Conservation (phyloP, 2,888 invertebrate genomes). For the Eristalis intricaria region DNA sequence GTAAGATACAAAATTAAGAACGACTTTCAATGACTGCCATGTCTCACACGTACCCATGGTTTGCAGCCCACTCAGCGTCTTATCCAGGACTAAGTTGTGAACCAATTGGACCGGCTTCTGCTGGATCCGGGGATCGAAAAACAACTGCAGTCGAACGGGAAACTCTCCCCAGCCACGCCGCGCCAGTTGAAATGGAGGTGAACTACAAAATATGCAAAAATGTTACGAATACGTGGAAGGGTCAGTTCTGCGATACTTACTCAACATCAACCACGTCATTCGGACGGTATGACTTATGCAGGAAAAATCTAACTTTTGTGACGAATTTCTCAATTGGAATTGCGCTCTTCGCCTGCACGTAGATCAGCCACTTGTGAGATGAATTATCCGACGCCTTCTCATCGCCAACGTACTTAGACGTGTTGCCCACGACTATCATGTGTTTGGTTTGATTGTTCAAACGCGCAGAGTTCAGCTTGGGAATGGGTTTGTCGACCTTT, state of each 20-base stretch:
- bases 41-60: conserved; percentile 84
- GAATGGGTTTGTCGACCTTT: conserved; percentile 78
- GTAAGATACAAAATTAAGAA: conserved; percentile 60
- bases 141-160: conserved; percentile 90
- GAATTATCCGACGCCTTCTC: conserved; percentile 85
- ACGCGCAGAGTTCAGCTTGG: conserved; percentile 82
- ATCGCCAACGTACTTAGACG: conserved; percentile 90
- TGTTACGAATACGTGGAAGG: not conserved
- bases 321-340: conserved; percentile 85
- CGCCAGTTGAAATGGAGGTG: conserved; percentile 91
- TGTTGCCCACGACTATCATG: conserved; percentile 85
- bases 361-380: conserved; percentile 95
- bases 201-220: conserved; percentile 80
- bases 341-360: conserved; percentile 88
- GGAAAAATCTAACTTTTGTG: conserved; percentile 86
- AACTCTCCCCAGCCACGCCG: conserved; percentile 97
- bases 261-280: conserved; percentile 91
- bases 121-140: conserved; percentile 86
- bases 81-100: conserved; percentile 91
- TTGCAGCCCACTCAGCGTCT: conserved; percentile 91
- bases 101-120: conserved; percentile 91
- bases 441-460: conserved; percentile 83
- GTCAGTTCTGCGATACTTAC: conserved; percentile 82
- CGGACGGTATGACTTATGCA: conserved; percentile 93
- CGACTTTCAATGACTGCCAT: not conserved